Evolutionary conservation across 2,113 vertebrate genomes (phyloP).

Genomic region (Procavia capensis): DNA sequence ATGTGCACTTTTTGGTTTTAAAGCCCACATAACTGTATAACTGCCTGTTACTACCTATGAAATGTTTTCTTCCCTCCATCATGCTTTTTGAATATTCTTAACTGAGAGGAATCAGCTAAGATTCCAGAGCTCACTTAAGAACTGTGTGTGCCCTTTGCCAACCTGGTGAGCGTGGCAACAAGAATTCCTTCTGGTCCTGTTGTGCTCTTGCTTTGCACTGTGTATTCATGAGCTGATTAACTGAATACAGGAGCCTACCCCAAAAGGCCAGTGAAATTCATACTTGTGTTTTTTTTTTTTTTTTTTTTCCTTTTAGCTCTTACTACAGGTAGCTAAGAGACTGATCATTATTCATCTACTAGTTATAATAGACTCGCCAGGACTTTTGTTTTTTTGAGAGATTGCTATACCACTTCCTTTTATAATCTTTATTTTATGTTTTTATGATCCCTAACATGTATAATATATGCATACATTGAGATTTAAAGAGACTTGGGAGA

Average conservation of each 20-base stretch:
- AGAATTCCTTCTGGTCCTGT: background rate
- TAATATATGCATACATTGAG: no score
- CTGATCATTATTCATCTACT: no score
- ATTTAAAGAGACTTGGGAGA: background rate
- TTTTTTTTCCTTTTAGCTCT: background rate
- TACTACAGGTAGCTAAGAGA: background rate
- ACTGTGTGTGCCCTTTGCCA: background rate
- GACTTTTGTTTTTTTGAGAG: no score
- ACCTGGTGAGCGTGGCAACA: background rate
- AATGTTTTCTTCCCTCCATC: background rate
- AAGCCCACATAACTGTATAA: background rate
- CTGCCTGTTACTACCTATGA: background rate
- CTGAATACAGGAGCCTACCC: rapidly evolving
- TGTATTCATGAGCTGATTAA: background rate
- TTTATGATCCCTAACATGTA: background rate
- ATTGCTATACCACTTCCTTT: no score
- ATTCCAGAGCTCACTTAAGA: background rate
- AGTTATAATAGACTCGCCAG: no score
- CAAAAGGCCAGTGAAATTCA: no score
- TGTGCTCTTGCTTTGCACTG: background rate
- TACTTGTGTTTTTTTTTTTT: no score
- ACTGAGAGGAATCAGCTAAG: background rate
- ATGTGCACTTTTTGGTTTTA: background rate
- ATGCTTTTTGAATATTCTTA: background rate
- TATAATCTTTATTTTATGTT: no score